These are phyloP conservation scores for Blera fallax DNA, from an alignment of 2,888 invertebrate species.

Conservation along the genomic window DNA sequence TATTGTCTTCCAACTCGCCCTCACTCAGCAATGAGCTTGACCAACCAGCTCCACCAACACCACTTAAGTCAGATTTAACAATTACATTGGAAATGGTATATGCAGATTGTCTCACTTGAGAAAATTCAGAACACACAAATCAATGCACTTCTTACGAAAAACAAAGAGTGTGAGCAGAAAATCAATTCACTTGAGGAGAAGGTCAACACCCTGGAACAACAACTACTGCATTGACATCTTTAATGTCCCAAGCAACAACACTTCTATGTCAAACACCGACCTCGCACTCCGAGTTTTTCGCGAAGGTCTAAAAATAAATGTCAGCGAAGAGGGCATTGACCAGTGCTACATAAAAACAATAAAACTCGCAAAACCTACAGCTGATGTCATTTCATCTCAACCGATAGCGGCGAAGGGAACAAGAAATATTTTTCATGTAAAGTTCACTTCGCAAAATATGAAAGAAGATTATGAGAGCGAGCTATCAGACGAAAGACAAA, in stretches of 20 bases:
- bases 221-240: neutral
- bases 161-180: too few species aligned
- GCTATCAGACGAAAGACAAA: too few species aligned
- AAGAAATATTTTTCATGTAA: too few species aligned
- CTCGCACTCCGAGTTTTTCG: neutral
- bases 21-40: neutral
- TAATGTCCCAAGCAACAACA: neutral
- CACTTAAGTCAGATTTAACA: neutral
- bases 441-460: too few species aligned
- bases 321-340: neutral
- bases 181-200: neutral
- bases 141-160: neutral
- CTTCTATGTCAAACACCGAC: neutral
- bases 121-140: too few species aligned
- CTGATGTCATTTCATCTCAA: neutral
- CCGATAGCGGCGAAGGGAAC: too few species aligned
- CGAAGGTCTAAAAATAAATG: neutral
- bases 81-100: neutral
- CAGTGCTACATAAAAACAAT: neutral
- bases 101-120: neutral
- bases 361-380: neutral
- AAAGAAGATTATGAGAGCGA: too few species aligned
- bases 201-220: neutral
- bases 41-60: too few species aligned
- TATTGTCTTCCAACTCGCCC: neutral